Base-by-base conservation (phyloP, 2,888 invertebrate genomes). In the Prosopocoilus inquinatus region DNA sequence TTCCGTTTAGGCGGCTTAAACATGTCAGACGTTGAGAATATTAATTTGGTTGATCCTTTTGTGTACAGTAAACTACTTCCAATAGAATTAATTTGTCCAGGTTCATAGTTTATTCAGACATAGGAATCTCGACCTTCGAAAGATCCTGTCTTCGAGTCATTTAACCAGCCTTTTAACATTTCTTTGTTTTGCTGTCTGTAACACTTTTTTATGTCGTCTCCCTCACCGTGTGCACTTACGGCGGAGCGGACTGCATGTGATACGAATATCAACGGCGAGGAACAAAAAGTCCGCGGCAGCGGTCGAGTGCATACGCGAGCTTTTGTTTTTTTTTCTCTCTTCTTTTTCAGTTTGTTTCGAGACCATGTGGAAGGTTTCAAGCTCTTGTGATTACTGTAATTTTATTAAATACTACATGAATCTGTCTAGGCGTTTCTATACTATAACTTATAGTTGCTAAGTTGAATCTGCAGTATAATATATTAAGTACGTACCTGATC, bases 151-250 rank as follows among this genome's bases (percentile, higher is more conserved):
- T 64, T 66, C 61, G 47, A 66, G 63, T 65, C 65, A 61, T 65
- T 66, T 65, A 64, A 60, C 63, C 63, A 53, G 58, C 64, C 59
- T 65, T 66, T 69, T 60, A 62, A 55, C 58, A 64, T 67, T 64
- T 67, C 68, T 68, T 69, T 69, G 69, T 68, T 69, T 68, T 66
- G 63, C 63, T 62, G 68, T 68, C 67, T 67, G 67, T 66, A 65
- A 68, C 68, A 67, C 64, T 67, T 67, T 68, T 68, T 67, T 67
- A 55, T 62, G 58, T 53, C 45, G 63, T 65, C 60, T 61, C 64
- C 64, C 60, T 61, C 64, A 55, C 60, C 60, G 59, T 58, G 53
- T 51, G 49, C 53, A 41, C 41, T 15, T 16, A 41, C 41, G 16
- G 9, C 13, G 9, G 41, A 41, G 16, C 41, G 9, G 15, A 41